These are phyloP conservation scores for Rhopalosiphum nymphaeae DNA, from an alignment of 2,888 invertebrate species.

Conservation along the genomic window DNA sequence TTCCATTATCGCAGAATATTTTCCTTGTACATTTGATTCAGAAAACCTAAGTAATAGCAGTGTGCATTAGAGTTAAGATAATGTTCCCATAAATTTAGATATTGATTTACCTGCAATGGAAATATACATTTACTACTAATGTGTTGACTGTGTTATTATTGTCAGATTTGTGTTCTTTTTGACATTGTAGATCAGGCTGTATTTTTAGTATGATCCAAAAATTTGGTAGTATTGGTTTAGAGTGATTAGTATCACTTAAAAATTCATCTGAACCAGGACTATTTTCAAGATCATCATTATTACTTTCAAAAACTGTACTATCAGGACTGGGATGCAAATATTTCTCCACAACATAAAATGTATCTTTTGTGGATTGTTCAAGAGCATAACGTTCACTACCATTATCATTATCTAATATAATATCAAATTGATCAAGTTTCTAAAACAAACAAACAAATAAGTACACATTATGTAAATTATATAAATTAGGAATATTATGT, in stretches of 20 bases:
- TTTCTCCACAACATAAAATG: constrained; percentile 52
- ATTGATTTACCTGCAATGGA: constrained; percentile 76
- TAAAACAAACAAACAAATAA: constrained; percentile 10
- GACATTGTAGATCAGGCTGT: constrained; percentile 71
- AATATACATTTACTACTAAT: constrained; percentile 75
- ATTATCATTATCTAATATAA: constrained; percentile 21
- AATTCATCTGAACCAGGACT: not conserved
- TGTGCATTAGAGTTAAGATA: not conserved
- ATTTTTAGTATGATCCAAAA: constrained; percentile 81
- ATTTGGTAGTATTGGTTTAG: constrained; percentile 75
- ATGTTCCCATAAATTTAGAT: not conserved
- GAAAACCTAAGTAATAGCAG: constrained; percentile 71
- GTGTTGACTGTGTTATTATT: not conserved
- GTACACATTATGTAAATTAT: not conserved
- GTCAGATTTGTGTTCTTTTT: constrained; percentile 22
- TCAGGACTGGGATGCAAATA: not conserved
- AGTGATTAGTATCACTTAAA: not conserved
- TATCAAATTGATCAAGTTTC: constrained; percentile 55
- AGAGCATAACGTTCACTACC: constrained; percentile 16
- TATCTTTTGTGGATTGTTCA: constrained; percentile 41
- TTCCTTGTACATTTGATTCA: constrained; percentile 73
- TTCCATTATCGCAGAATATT: constrained; percentile 44
- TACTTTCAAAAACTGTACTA: constrained; percentile 2
- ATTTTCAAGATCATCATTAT: not conserved
- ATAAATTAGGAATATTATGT: not conserved